phyloP scores from a whole-genome alignment of 2,888 invertebrate species.

The Eristalinus sepulchralis region DNA sequence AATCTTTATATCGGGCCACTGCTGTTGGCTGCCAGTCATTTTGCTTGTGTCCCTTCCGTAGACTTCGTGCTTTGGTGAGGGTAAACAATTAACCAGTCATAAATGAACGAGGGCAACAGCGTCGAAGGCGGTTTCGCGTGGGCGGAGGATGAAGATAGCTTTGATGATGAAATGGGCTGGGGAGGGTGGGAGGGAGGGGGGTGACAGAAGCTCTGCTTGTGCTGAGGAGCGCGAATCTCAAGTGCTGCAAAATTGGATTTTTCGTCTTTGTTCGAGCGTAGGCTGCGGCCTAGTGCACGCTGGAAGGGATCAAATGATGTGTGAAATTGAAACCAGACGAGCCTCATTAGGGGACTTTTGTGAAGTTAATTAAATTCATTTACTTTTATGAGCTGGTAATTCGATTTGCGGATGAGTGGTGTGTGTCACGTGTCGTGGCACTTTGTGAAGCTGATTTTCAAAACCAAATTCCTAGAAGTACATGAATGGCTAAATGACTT shows the following conservation, averaged over 20 bases:
- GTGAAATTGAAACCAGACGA: slow-evolving; percentile 38
- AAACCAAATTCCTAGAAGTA: not conserved
- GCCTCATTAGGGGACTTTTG: slow-evolving; percentile 32
- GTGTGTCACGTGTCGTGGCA: not conserved
- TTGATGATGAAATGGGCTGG: slow-evolving; percentile 43
- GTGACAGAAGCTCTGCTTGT: not conserved
- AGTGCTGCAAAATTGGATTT: not conserved
- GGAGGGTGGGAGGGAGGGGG: slow-evolving; percentile 5
- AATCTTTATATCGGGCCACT: slow-evolving; percentile 17
- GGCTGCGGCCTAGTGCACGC: slow-evolving; percentile 9
- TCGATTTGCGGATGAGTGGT: slow-evolving; percentile 12
- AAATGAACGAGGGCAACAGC: slow-evolving; percentile 11
- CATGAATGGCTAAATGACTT: not conserved
- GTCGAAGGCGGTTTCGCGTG: not conserved
- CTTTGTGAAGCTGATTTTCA: not conserved
- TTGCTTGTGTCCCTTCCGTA: not conserved
- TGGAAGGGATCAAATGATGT: slow-evolving; percentile 28
- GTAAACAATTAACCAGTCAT: slow-evolving; percentile 39
- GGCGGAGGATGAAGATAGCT: slow-evolving; percentile 16
- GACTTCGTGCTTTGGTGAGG: slow-evolving; percentile 8
- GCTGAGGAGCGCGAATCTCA: not conserved
- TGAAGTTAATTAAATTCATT: slow-evolving; percentile 31
- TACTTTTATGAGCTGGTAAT: slow-evolving; percentile 31
- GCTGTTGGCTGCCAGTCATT: not conserved
- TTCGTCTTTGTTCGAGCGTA: slow-evolving; percentile 3